Evolutionary conservation across 1,140 invertebrate genomes (phyloP), one percentile per base, ranked within the genome.

Genomic region (Anadara kagoshimensis): DNA sequence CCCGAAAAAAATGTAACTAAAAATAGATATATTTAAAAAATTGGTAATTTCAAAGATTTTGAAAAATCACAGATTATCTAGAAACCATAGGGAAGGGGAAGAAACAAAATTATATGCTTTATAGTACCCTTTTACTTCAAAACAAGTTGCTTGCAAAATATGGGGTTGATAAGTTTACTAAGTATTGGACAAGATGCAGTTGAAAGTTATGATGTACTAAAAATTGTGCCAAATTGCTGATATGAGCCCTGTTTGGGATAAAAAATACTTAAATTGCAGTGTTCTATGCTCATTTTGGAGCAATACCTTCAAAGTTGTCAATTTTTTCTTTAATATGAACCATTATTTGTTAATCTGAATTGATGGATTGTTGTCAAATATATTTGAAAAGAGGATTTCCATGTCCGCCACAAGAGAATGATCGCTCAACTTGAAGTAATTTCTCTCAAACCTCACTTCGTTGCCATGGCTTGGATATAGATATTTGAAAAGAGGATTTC

Each of bases 311-410:
- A 57, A 57, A 57, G 56, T 57, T 57, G 56, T 57, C 56, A 57
- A 57, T 57, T 62, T 62, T 62, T 62, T 62, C 43, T 43, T 45
- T 62, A 41, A 62, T 62, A 62, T 62, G 43, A 43, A 62, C 29
- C 59, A 62, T 62, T 43, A 43, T 62, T 62, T 62, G 59, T 62
- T 62, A 62, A 62, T 62, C 29, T 62, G 29, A 36, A 62, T 44
- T 62, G 29, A 43, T 62, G 5, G 29, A 62, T 45, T 24, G 54
- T 56, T 56, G 54, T 56, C 54, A 56, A 56, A 56, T n/a, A 56
- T 56, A 56, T 24, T 56, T 56, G 54, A 56, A 56, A 56, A 56
- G 54, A 56, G 54, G 18, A 56, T 56, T 56, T 56, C 54, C 54
- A 56, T 56, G 54, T 56, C 54, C 54, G 54, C 54, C 54, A 56